Evolutionary conservation across 37 sponge, comb jelly and placozoan species (phyloP), one percentile per base, ranked within the genome.

Genomic region (Crambe crambe): DNA sequence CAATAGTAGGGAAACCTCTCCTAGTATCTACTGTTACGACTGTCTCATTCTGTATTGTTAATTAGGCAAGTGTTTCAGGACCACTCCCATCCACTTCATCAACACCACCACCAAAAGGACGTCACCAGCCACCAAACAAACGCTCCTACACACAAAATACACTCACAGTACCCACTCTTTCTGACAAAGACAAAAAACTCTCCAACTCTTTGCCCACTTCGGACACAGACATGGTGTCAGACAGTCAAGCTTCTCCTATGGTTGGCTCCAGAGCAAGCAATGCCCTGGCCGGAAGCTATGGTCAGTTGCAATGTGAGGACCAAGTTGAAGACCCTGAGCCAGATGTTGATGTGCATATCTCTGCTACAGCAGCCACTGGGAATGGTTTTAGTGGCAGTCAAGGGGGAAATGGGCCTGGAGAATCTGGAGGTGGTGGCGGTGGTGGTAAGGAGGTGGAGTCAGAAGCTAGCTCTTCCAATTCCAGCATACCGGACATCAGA

Each of bases 301-400:
- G n/a, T n/a, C n/a, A n/a, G n/a, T n/a, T 47, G 51, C 51, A 47
- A 30, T 65, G 32, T 5, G 34, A 65, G 15, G 66, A 65, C 32
- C 27, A 65, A 3, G 66, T 65, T 31, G 32, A 65, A 65, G 66
- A 65, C 5, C 66, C 66, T 30, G 66, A 30, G 15, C 66, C 66
- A 2, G 66, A 65, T 30, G 32, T 32, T 65, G 66, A 65, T 65
- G 35, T 65, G 3, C 66, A 65, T 30, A 65, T 65, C 25, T 17
- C 31, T 30, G 31, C 30, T 30, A 58, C 3, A 12, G 66, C 25
- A 18, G 66, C 6, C 10, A 47, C 51, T 6, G 51, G 51, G 51
- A 47, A 47, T 15, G 51, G 12, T 47, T 47, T n/a, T n/a, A n/a
- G n/a, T n/a, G n/a, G n/a, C n/a, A n/a, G n/a, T n/a, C n/a, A n/a